These are phyloP conservation scores for Encarsia formosa DNA, from an alignment of 2,888 invertebrate species.

Conservation along the genomic window DNA sequence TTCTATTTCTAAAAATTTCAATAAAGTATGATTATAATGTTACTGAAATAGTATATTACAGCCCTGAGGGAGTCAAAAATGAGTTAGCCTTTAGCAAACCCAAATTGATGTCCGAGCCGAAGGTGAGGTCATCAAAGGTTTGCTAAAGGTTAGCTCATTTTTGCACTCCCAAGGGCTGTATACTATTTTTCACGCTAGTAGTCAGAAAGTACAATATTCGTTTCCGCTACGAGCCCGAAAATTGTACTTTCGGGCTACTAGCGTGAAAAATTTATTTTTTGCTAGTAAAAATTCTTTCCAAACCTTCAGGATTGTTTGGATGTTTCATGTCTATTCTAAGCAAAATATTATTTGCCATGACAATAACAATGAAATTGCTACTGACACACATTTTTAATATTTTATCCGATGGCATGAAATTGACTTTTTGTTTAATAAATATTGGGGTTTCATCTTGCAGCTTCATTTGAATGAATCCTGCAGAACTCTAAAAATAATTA, in stretches of 20 bases:
- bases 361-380: conserved; percentile 77
- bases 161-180: no score
- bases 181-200: no score
- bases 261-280: no score
- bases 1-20: conserved; percentile 64
- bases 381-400: conserved; percentile 78
- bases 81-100: no score
- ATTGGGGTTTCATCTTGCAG: conserved; percentile 76
- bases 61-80: no score
- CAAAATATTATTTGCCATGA: conserved; percentile 77
- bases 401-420: conserved; percentile 72
- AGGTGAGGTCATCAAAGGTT: no score
- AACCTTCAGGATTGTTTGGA: conserved; percentile 76
- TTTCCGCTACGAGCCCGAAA: no score
- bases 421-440: conserved; percentile 80
- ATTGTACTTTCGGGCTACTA: no score
- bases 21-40: conserved; percentile 4
- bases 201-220: no score
- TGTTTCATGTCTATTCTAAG: conserved; percentile 77
- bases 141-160: no score
- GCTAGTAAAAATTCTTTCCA: background rate
- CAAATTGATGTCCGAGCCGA: no score
- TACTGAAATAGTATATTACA: no score
- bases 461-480: conserved; percentile 59
- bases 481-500: conserved; percentile 46